Evolutionary conservation across 2,113 vertebrate genomes (phyloP).

Genomic region (Trochalopteron elliotii): DNA sequence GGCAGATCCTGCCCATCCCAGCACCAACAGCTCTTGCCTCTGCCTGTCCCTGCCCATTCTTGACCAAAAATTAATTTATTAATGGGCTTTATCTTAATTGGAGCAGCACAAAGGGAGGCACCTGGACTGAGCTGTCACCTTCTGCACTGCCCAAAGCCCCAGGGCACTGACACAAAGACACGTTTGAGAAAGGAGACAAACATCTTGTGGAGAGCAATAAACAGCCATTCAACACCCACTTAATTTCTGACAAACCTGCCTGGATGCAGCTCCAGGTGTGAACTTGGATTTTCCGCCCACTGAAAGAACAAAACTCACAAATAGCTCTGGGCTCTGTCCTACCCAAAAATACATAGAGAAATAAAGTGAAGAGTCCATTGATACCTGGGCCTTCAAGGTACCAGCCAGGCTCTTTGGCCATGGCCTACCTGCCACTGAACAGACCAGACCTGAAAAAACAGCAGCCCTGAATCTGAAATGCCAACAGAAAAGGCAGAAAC

Average conservation of each 20-base stretch:
- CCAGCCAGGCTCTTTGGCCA: neutral
- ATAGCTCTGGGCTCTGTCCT: neutral
- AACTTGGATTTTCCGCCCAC: neutral
- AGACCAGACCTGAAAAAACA: neutral
- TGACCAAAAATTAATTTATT: neutral
- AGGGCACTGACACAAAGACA: neutral
- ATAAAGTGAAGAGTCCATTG: neutral
- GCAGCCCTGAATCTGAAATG: rapidly evolving
- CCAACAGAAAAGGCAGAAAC: neutral
- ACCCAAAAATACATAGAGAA: rapidly evolving
- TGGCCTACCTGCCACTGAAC: neutral
- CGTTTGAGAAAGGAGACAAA: neutral
- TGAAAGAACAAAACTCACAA: neutral
- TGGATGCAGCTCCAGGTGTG: neutral
- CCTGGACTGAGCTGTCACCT: neutral
- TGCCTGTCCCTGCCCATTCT: neutral
- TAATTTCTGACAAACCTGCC: neutral
- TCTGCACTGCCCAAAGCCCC: neutral
- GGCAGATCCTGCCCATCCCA: neutral
- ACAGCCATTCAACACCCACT: neutral
- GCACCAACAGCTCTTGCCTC: neutral
- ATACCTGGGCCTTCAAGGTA: neutral
- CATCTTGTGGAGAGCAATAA: neutral
- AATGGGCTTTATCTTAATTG: neutral
- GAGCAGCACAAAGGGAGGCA: neutral